Evolutionary conservation across 2,888 invertebrate species (phyloP), one percentile per base, ranked within the genome.

Genomic region (Sesia bembeciformis): DNA sequence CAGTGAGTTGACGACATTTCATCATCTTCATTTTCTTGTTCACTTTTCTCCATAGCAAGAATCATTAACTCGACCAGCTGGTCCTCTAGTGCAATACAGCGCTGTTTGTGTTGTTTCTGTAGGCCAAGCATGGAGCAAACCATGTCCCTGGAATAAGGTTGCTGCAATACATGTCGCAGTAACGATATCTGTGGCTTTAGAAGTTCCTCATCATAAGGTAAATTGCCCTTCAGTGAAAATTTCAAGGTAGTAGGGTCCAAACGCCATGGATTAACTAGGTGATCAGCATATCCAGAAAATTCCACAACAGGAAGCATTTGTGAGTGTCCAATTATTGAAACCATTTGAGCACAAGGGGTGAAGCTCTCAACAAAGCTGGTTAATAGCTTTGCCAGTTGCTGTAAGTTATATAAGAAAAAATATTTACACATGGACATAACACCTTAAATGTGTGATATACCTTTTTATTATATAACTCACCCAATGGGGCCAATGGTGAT

Each of bases 121-220:
- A 98, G 88, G 49, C 97, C 97, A 23, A 98, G 89, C 95, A 98
- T 98, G 3, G 95, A 95, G 66, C 97, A 97, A 64, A 98, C 96
- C 96, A 98, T 97, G 72, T 98, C 98, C 62, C 97, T 91, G 2
- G 97, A 98, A 78, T 98, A 98, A 0, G 98, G 97, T 75, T 98
- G 98, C 70, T 97, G 96, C 7, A 98, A 80, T 40, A 98, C 97
- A 78, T 98, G 98, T 61, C 96, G 91, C 40, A 98, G 81, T 42
- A 98, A 85, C 43, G 94, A 93, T 4, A 96, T 96, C 86, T 98
- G 98, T 5, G 98, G 97, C 74, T 96, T 95, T 8, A 96, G 81
- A 40, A 98, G 78, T 70, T 97, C 96, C 60, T 95, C 94, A 63
- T 96, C 94, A 75, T 97, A 98, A 0, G 98, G 98, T 55, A 98